Conservation (phyloP, 2,797 vertebrate species). For the Rhincodon typus region DNA sequence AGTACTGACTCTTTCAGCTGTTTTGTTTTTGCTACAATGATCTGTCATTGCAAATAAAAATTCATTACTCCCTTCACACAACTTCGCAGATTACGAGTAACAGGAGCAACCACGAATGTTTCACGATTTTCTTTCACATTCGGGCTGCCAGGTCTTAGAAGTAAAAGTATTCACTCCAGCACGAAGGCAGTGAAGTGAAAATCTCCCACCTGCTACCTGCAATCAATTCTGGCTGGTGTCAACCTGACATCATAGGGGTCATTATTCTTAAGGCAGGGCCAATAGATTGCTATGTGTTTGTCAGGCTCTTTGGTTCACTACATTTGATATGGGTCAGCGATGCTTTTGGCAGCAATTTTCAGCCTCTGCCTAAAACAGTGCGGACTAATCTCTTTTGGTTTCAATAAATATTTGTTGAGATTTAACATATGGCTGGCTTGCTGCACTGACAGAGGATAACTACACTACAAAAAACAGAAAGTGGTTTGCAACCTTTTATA, state of each 20-base stretch:
- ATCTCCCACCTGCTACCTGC: conserved; percentile 52
- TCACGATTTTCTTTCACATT: not conserved
- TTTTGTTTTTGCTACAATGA: not conserved
- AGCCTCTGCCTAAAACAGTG: conserved; percentile 42
- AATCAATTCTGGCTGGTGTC: conserved; percentile 54
- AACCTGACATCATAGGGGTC: conserved; percentile 41
- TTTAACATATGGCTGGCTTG: conserved; percentile 42
- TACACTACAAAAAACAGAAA: not conserved
- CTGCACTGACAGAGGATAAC: conserved; percentile 20
- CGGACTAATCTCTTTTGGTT: conserved; percentile 50
- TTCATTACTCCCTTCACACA: not conserved
- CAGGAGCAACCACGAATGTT: not conserved
- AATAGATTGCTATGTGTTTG: conserved; percentile 34
- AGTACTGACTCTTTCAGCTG: not conserved
- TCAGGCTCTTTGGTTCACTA: not conserved
- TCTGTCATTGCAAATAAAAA: conserved; percentile 24
- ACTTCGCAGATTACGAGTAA: not conserved
- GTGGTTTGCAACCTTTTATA: not conserved
- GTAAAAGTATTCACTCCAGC: not conserved
- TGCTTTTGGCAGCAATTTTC: conserved; percentile 53
- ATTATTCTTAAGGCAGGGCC: conserved; percentile 42
- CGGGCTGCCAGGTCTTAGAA: not conserved
- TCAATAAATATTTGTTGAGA: conserved; percentile 50
- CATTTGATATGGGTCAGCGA: conserved; percentile 48
- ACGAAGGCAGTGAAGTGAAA: conserved; percentile 41